Evolutionary conservation across 2,113 vertebrate species (phyloP).

Genomic region (Indri indri): DNA sequence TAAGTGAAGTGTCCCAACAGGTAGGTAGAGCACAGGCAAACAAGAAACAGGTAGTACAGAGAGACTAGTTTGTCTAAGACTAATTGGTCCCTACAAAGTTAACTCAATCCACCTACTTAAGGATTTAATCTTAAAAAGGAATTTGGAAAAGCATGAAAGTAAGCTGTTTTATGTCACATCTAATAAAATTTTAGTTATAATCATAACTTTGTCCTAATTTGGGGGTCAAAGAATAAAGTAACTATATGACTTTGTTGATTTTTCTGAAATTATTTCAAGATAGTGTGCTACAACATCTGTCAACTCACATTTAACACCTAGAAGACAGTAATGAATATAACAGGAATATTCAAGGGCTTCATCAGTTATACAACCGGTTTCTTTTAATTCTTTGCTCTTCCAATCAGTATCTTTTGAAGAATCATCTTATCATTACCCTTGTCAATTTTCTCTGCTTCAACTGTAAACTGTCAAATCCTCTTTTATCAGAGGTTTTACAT

Average conservation of each 20-base stretch:
- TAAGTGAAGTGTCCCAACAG: background rate
- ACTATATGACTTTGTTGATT: background rate
- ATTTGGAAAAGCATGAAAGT: background rate
- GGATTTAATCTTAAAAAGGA: background rate
- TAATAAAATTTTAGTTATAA: constrained; percentile 26
- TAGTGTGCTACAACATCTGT: background rate
- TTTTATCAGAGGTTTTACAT: background rate
- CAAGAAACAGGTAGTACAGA: background rate
- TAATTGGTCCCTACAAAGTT: background rate
- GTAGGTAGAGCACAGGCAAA: background rate
- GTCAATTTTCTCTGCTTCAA: background rate
- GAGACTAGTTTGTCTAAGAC: background rate
- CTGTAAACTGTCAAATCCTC: background rate
- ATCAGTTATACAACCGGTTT: background rate
- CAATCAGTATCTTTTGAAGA: background rate
- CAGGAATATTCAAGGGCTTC: background rate
- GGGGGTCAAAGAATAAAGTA: constrained; percentile 14
- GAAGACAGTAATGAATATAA: background rate
- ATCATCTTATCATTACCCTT: background rate
- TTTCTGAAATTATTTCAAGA: constrained; percentile 36
- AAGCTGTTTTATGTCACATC: background rate
- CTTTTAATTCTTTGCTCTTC: background rate
- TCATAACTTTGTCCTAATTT: background rate
- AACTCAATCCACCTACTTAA: constrained; percentile 1
- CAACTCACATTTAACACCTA: constrained; percentile 5